Conservation (phyloP, 2,888 invertebrate genomes). For the Maniola hyperantus region DNA sequence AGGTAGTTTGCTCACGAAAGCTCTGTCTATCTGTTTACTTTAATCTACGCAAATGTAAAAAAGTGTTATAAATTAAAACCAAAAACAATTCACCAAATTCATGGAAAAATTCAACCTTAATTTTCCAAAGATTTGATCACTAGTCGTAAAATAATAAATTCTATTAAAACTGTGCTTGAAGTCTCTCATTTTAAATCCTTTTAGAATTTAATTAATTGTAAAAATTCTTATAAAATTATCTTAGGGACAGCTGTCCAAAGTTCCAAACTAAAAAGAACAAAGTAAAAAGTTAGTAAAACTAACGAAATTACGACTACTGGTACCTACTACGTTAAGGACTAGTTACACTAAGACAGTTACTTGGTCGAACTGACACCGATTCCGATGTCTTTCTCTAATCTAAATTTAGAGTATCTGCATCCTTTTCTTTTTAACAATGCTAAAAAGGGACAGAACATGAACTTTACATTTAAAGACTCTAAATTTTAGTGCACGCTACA, state of each 20-base stretch:
- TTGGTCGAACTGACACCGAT: too few species aligned
- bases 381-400: too few species aligned
- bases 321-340: not conserved
- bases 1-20: not conserved
- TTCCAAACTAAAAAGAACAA: conserved; percentile 18
- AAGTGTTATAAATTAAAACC: conserved; percentile 7
- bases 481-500: too few species aligned
- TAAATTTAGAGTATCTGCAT: too few species aligned
- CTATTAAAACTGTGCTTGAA: not conserved
- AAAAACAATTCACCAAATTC: conserved; percentile 5
- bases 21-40: not conserved
- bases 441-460: too few species aligned
- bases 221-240: conserved; percentile 10
- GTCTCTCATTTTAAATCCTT: conserved; percentile 4
- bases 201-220: not conserved
- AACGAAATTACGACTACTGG: conserved; percentile 2
- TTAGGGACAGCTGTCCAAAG: conserved; percentile 5
- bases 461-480: too few species aligned
- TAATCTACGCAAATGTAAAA: not conserved
- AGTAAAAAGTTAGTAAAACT: conserved; percentile 18
- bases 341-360: not conserved
- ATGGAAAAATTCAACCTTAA: not conserved
- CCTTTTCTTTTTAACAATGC: too few species aligned
- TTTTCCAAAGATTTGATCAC: conserved; percentile 46
- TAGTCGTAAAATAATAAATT: conserved; percentile 45